These are phyloP conservation scores for Etia nguti DNA, from an alignment of 2,113 vertebrate genomes.

Conservation along the genomic window DNA sequence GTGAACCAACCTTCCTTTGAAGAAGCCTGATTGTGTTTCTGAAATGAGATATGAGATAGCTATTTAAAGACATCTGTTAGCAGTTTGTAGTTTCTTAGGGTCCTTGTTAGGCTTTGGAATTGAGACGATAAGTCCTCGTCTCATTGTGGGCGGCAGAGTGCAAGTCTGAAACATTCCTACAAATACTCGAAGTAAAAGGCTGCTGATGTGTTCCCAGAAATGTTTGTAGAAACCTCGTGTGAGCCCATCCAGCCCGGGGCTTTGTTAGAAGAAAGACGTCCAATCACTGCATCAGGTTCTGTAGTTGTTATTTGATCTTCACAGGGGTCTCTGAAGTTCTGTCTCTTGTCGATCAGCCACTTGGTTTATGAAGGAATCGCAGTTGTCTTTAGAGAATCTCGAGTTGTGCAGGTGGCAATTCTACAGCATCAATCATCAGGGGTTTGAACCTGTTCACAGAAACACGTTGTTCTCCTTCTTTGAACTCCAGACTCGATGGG, in stretches of 20 bases:
- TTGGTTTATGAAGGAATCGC: background rate
- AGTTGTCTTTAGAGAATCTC: background rate
- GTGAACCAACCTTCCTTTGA: background rate
- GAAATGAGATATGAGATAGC: rapidly evolving
- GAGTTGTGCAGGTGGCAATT: background rate
- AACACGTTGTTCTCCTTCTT: background rate
- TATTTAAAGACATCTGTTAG: rapidly evolving
- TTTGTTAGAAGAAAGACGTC: background rate
- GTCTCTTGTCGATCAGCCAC: too few relatives aligned
- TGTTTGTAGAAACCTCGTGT: background rate
- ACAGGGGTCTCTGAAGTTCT: rapidly evolving
- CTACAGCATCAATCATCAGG: background rate
- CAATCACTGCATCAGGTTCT: background rate
- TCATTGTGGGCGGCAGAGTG: background rate
- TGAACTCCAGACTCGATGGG: background rate
- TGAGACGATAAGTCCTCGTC: background rate
- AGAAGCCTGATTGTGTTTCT: background rate
- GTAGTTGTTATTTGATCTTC: background rate
- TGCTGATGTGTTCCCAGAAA: rapidly evolving
- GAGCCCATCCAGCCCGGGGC: background rate
- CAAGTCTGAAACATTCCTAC: background rate
- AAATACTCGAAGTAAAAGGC: background rate
- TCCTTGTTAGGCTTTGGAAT: background rate
- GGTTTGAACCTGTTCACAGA: background rate
- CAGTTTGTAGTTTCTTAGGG: background rate